Evolutionary conservation across 2,888 invertebrate species (phyloP).

Genomic region (Agrypnus murinus): DNA sequence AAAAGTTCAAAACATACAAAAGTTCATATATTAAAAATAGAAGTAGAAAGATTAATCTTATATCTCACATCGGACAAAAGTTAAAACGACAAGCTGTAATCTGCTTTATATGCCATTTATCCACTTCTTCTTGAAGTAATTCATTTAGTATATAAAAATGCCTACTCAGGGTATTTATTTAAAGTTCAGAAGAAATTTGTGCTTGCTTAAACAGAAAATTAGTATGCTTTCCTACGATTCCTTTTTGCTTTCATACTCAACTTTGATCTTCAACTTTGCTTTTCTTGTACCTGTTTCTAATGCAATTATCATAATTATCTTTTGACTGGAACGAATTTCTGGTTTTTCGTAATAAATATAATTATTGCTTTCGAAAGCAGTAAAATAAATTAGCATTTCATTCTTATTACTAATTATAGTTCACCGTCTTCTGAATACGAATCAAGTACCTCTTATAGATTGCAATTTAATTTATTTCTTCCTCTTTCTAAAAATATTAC

Average conservation of each 20-base stretch:
- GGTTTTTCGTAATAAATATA: neutral
- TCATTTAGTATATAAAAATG: slow-evolving; percentile 6
- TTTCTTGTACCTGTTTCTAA: slow-evolving; percentile 15
- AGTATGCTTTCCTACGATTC: slow-evolving; percentile 4
- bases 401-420: neutral
- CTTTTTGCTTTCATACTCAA: slow-evolving; percentile 13
- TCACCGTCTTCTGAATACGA: no score
- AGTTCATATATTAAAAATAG: no score
- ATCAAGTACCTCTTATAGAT: no score
- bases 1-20: no score
- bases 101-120: neutral
- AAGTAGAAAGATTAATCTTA: no score
- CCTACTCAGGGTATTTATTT: neutral
- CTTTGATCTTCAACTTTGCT: slow-evolving; percentile 10
- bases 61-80: no score
- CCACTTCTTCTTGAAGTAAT: neutral
- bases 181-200: slow-evolving; percentile 1
- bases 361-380: neutral
- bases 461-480: no score
- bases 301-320: slow-evolving; percentile 17
- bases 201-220: slow-evolving; percentile 14
- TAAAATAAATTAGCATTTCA: neutral
- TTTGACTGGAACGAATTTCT: slow-evolving; percentile 9
- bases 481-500: no score
- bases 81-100: neutral